These are phyloP conservation scores for Heteromyza rotundicornis DNA, from an alignment of 2,888 invertebrate genomes.

Conservation along the genomic window DNA sequence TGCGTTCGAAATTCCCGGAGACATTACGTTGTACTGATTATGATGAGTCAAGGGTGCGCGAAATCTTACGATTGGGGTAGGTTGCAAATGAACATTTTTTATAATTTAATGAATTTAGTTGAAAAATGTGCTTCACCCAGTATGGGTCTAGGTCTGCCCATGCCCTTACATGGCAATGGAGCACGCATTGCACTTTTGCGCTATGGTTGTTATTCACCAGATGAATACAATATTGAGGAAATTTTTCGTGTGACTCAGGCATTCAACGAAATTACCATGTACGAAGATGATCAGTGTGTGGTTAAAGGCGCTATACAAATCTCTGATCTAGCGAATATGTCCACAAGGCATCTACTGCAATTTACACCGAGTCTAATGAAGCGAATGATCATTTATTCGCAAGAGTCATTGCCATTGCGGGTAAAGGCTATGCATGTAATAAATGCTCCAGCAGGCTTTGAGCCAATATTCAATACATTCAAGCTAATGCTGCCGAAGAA, in stretches of 20 bases:
- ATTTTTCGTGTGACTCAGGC: slow-evolving; percentile 66
- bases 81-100: not conserved
- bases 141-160: slow-evolving; percentile 42
- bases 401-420: not conserved
- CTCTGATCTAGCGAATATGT: not conserved
- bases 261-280: slow-evolving; percentile 31
- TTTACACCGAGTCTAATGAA: not conserved
- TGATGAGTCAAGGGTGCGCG: slow-evolving; percentile 36
- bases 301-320: not conserved
- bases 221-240: slow-evolving; percentile 63
- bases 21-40: slow-evolving; percentile 59
- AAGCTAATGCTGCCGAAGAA: not conserved
- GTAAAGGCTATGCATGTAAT: not conserved
- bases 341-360: not conserved
- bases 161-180: slow-evolving; percentile 60
- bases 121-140: not conserved
- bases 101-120: not conserved
- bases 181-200: slow-evolving; percentile 65
- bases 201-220: slow-evolving; percentile 63
- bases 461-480: not conserved
- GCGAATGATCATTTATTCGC: not conserved
- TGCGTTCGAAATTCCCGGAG: slow-evolving; percentile 66
- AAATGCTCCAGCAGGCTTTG: not conserved
- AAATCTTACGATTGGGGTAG: slow-evolving; percentile 43
- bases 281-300: not conserved